phyloP scores from a whole-genome alignment of 1,140 invertebrate species.

The Zaprionus tsacasi region DNA sequence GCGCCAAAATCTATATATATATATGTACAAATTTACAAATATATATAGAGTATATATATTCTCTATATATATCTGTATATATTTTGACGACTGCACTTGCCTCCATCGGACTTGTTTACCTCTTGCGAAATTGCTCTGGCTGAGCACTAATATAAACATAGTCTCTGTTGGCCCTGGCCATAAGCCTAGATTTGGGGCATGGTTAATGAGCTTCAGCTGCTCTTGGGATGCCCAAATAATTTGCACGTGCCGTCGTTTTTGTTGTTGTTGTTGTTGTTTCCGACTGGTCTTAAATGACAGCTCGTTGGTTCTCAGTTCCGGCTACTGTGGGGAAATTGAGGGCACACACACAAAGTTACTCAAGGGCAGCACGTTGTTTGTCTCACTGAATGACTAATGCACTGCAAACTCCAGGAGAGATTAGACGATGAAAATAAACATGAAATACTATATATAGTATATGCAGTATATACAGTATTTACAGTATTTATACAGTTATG shows the following conservation, averaged over 20 bases:
- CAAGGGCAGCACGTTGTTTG: slow-evolving; percentile 37
- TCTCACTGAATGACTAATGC: slow-evolving; percentile 39
- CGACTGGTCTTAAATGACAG: slow-evolving; percentile 23
- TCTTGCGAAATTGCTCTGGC: slow-evolving; percentile 42
- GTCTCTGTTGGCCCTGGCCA: slow-evolving; percentile 44
- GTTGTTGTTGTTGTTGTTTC: neutral
- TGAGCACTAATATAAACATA: slow-evolving; percentile 30
- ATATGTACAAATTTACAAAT: slow-evolving; percentile 7
- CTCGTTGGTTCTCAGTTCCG: slow-evolving; percentile 18
- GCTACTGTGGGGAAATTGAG: slow-evolving; percentile 24
- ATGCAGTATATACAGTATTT: too few species aligned
- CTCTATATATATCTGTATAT: too few species aligned
- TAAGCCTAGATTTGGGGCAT: slow-evolving; percentile 51
- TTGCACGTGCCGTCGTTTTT: slow-evolving; percentile 9
- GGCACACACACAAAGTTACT: neutral
- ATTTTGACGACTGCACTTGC: slow-evolving; percentile 34
- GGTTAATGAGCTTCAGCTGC: slow-evolving; percentile 61
- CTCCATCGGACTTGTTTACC: slow-evolving; percentile 62
- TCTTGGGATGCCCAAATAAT: slow-evolving; percentile 18
- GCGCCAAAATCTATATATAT: slow-evolving; percentile 44
- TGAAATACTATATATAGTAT: slow-evolving; percentile 4
- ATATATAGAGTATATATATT: slow-evolving; percentile 11
- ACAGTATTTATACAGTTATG: neutral
- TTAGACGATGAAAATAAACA: slow-evolving; percentile 26
- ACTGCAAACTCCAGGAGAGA: slow-evolving; percentile 25